Conservation (phyloP, 2,113 vertebrate genomes). For the Phocoena phocoena region DNA sequence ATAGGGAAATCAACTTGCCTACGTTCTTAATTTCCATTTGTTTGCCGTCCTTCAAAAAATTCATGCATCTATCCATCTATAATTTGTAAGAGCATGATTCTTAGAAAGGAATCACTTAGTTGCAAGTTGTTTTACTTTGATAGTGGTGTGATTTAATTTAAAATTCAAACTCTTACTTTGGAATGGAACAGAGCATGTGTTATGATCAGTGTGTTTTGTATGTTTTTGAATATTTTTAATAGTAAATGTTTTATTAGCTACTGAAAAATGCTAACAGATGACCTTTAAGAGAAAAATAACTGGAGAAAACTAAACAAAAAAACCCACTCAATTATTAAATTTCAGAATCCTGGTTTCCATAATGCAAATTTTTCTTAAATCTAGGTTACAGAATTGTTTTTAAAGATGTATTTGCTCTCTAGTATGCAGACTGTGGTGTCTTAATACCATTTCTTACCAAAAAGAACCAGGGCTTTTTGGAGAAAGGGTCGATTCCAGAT, state of each 20-base stretch:
- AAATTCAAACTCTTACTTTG: slow-evolving; percentile 6
- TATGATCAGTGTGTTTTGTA: not conserved
- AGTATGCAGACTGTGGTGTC: not conserved
- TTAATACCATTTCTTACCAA: not conserved
- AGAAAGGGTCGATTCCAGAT: not conserved
- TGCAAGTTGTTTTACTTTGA: not conserved
- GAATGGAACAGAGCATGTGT: not conserved
- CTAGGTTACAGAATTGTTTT: not conserved
- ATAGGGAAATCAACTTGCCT: not conserved
- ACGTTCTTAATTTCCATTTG: not conserved
- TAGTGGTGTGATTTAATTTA: not conserved
- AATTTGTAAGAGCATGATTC: not conserved
- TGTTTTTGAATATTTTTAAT: slow-evolving; percentile 17
- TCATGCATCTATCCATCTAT: not conserved
- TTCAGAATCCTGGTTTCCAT: slow-evolving; percentile 6
- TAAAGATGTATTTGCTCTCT: not conserved
- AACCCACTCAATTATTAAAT: not conserved
- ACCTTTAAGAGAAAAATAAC: slow-evolving; percentile 19
- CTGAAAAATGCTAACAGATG: not conserved
- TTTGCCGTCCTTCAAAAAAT: not conserved
- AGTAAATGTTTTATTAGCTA: not conserved
- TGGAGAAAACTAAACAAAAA: not conserved
- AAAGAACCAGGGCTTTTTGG: not conserved
- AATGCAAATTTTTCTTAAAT: not conserved
- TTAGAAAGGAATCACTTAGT: not conserved